Evolutionary conservation across 92 coral and sea anemone species (phyloP).

Genomic region (Desmophyllum pertusum): DNA sequence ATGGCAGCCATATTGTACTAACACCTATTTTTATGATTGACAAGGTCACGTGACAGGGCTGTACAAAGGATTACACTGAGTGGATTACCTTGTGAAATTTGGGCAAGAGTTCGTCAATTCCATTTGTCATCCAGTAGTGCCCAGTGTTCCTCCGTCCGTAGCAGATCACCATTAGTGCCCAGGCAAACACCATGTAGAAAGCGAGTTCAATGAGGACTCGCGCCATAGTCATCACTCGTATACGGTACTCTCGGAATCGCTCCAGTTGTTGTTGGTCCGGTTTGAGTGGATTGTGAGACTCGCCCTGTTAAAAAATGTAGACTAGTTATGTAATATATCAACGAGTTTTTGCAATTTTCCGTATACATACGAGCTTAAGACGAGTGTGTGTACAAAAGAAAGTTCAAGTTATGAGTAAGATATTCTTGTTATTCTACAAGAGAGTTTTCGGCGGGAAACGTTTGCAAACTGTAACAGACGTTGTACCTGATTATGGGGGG

Average conservation of each 20-base stretch:
- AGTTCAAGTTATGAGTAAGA: not conserved
- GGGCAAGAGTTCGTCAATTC: conserved; percentile 59
- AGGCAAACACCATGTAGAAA: conserved; percentile 78
- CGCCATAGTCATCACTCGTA: conserved; percentile 82
- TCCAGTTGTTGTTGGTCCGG: conserved; percentile 50
- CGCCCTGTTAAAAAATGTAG: conserved; percentile 10
- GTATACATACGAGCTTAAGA: no score
- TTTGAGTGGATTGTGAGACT: conserved; percentile 21
- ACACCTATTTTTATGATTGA: no score
- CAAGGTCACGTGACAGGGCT: no score
- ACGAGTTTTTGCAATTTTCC: no score
- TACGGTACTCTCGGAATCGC: conserved; percentile 76
- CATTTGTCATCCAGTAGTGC: conserved; percentile 78
- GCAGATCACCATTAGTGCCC: conserved; percentile 82
- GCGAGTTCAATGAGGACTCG: conserved; percentile 72
- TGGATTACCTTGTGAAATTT: conserved; percentile 76
- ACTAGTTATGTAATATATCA: not conserved
- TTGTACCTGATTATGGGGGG: not conserved
- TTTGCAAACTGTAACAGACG: not conserved
- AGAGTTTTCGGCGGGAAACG: not conserved
- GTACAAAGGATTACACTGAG: no score
- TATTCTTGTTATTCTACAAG: no score
- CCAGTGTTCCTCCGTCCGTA: conserved; percentile 81
- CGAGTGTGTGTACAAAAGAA: not conserved
- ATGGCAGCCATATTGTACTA: no score